Evolutionary conservation across 2,797 vertebrate genomes (phyloP).

Genomic region (Anolis apletophallus): DNA sequence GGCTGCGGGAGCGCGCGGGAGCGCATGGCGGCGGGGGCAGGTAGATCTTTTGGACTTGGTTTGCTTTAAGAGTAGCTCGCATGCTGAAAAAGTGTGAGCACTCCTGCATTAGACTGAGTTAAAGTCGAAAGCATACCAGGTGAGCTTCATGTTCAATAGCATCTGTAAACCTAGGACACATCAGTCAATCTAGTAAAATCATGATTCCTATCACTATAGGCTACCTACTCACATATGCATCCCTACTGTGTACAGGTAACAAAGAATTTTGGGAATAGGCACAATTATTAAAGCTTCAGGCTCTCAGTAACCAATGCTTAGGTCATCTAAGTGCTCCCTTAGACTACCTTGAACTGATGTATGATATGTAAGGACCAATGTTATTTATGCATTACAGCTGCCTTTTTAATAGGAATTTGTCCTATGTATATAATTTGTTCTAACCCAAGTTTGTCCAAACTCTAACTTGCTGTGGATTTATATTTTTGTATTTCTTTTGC

Average conservation of each 20-base stretch:
- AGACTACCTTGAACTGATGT: not conserved
- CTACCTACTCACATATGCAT: not conserved
- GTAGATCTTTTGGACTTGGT: too few species aligned
- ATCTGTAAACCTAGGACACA: not conserved
- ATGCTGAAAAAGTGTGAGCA: too few species aligned
- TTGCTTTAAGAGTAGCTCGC: too few species aligned
- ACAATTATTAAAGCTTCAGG: not conserved
- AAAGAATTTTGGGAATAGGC: not conserved
- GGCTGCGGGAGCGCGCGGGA: too few species aligned
- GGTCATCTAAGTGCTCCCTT: not conserved
- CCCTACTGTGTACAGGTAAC: not conserved
- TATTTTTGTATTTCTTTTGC: conserved; percentile 39
- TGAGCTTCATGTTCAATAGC: not conserved
- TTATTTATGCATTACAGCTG: not conserved
- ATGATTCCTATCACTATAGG: not conserved
- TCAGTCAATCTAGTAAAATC: not conserved
- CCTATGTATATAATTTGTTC: rapidly evolving
- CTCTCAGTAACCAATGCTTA: not conserved
- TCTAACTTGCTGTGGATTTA: conserved; percentile 8
- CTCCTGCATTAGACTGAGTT: not conserved
- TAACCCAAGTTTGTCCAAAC: not conserved
- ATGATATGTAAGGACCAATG: not conserved
- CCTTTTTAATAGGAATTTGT: not conserved
- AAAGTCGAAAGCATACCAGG: not conserved
- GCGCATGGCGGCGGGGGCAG: too few species aligned